Percentiles rank a stretch among this genome's conserved stretches.
Conservation (phyloP, 2,888 invertebrate species). For the Cataglyphis rosenhaueri region DNA sequence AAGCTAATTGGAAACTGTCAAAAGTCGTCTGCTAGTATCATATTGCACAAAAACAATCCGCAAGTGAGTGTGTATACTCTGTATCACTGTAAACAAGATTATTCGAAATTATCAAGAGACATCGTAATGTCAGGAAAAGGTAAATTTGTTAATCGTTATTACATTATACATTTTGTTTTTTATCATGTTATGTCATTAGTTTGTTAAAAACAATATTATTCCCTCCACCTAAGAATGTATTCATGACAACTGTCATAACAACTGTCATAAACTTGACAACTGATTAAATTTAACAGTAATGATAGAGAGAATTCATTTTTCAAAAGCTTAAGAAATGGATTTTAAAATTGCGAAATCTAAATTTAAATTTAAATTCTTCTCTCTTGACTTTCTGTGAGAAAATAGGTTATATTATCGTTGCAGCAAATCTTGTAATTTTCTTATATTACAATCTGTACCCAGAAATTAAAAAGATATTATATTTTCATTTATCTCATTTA, state of each 20-base stretch:
- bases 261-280: neutral
- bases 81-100: neutral
- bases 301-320: neutral
- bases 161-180: constrained; percentile 12
- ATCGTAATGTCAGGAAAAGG: constrained; percentile 71
- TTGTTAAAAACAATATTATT: constrained; percentile 8
- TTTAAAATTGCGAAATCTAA: neutral
- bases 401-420: constrained; percentile 1
- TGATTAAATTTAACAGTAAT: neutral
- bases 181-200: constrained; percentile 13
- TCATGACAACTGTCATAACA: constrained; percentile 9
- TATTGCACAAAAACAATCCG: neutral
- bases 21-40: neutral
- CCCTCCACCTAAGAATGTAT: neutral
- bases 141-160: constrained; percentile 40
- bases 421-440: neutral
- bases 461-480: neutral
- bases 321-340: neutral
- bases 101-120: constrained; percentile 4
- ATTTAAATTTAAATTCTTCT: neutral
- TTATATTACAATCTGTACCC: neutral
- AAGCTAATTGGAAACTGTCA: neutral
- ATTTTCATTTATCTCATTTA: neutral
- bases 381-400: neutral
- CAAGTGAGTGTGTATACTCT: too few relatives aligned